These are phyloP conservation scores for Buceros bicornis DNA, from an alignment of 2,797 vertebrate genomes.

Conservation along the genomic window DNA sequence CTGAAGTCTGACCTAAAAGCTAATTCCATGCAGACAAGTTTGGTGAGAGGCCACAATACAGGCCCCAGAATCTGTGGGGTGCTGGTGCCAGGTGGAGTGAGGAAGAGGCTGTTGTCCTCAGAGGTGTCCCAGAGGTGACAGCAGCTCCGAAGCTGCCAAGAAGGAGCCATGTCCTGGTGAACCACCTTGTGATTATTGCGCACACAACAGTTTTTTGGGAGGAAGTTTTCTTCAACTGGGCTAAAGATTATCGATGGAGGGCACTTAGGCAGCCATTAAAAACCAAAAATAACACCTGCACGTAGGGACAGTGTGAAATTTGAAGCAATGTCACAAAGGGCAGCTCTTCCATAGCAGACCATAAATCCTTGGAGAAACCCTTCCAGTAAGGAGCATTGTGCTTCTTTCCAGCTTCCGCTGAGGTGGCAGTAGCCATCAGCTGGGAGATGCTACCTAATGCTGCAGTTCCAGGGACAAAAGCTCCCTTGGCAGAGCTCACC, in stretches of 20 bases:
- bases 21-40: neutral
- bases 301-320: neutral
- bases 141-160: neutral
- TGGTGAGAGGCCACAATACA: fast-evolving
- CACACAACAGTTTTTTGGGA: neutral
- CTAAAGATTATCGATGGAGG: neutral
- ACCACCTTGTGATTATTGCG: neutral
- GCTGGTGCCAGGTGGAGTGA: neutral
- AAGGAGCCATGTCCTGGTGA: neutral
- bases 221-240: neutral
- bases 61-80: neutral
- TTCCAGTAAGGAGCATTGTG: fast-evolving
- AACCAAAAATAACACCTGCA: conserved; percentile 12
- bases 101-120: neutral
- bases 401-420: neutral
- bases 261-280: conserved; percentile 26
- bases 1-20: neutral
- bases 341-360: neutral
- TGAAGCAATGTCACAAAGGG: conserved; percentile 17
- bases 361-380: neutral
- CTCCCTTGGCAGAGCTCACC: neutral
- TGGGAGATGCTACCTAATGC: neutral
- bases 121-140: neutral
- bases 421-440: neutral
- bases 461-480: neutral